Evolutionary conservation across 2,888 invertebrate species (phyloP).

Genomic region (Colostygia pectinataria): DNA sequence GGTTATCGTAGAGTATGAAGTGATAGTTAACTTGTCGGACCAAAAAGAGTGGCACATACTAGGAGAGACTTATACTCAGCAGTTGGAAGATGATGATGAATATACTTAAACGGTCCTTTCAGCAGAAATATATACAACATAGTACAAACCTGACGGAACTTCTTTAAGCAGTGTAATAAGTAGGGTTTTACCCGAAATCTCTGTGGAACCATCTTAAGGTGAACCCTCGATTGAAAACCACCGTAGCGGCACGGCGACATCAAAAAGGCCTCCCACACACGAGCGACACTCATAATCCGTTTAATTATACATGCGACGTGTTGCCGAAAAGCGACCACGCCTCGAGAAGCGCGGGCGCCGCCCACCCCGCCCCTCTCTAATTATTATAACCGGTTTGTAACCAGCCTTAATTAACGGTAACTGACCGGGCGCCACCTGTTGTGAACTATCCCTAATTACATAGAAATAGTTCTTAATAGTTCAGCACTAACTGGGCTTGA

Average conservation of each 20-base stretch:
- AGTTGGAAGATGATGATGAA: too few relatives aligned
- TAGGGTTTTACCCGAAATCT: slow-evolving; percentile 4
- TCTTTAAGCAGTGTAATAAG: too few relatives aligned
- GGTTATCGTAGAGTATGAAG: too few relatives aligned
- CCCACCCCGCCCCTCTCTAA: slow-evolving; percentile 77
- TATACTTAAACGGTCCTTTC: too few relatives aligned
- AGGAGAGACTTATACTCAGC: too few relatives aligned
- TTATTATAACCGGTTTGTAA: slow-evolving; percentile 79
- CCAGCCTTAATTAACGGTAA: slow-evolving; percentile 66
- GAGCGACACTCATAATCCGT: slow-evolving; percentile 45
- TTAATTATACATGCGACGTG: slow-evolving; percentile 59
- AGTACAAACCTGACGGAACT: too few relatives aligned
- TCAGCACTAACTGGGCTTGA: slow-evolving; percentile 11
- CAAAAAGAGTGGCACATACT: too few relatives aligned
- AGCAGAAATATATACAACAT: too few relatives aligned
- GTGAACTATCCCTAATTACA: slow-evolving; percentile 51
- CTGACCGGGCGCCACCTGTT: slow-evolving; percentile 72
- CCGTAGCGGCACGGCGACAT: slow-evolving; percentile 17
- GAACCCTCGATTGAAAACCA: slow-evolving; percentile 6
- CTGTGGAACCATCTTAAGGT: background rate
- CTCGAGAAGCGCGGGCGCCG: slow-evolving; percentile 55
- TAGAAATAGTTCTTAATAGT: slow-evolving; percentile 39
- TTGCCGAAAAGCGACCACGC: slow-evolving; percentile 60
- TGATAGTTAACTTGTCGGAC: too few relatives aligned
- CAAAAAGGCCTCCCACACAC: slow-evolving; percentile 47